Evolutionary conservation across 2,797 vertebrate species (phyloP).

Genomic region (Anas flavirostris): DNA sequence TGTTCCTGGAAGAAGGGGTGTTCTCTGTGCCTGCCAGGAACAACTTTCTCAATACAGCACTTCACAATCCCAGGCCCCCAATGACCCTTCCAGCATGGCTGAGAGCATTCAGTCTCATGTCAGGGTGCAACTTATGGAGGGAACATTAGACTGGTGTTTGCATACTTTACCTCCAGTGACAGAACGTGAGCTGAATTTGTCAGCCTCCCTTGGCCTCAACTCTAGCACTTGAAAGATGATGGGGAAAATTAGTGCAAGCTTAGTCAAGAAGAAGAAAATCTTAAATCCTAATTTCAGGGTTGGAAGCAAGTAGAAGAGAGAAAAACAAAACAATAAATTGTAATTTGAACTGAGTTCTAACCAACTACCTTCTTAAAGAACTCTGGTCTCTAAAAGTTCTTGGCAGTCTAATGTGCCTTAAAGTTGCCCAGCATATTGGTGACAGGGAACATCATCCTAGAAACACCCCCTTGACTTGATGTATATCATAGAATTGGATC

Average conservation of each 20-base stretch:
- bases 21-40: conserved; percentile 52
- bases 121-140: not conserved
- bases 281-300: not conserved
- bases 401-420: not conserved
- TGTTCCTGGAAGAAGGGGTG: conserved; percentile 29
- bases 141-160: not conserved
- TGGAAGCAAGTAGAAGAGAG: not conserved
- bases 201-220: not conserved
- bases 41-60: conserved; percentile 10
- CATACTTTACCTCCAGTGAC: not conserved
- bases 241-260: not conserved
- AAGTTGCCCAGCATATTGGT: not conserved
- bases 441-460: not conserved
- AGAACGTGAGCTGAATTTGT: not conserved
- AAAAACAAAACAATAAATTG: not conserved
- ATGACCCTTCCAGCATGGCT: conserved; percentile 26
- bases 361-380: not conserved
- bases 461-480: not conserved
- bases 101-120: conserved; percentile 1
- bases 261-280: not conserved
- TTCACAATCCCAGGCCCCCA: conserved; percentile 34
- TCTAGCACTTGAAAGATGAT: not conserved
- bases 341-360: not conserved
- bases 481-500: not conserved
- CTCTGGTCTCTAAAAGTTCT: not conserved